Base-by-base conservation (phyloP, 2,113 vertebrate species). In the Engystomops pustulosus region DNA sequence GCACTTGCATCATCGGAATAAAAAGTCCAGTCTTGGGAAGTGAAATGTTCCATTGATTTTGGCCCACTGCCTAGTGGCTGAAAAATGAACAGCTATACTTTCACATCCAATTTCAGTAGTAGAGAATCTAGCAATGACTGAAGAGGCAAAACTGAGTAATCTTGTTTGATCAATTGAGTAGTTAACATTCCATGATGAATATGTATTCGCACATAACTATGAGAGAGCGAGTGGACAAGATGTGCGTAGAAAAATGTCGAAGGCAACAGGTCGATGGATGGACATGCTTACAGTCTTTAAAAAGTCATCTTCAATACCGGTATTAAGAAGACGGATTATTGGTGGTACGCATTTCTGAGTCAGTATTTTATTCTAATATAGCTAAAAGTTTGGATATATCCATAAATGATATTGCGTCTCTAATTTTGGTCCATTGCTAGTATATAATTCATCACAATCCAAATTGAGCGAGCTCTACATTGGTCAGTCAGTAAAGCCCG, bases 21-120 rank as follows among this genome's bases (percentile, higher is more conserved):
- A 77, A 38, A 77, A 38, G 49, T 77, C 74, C 74, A 77, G 74
- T 77, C 30, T 58, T 58, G 49, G 10, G 74, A 77, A 77, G 74
- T 77, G 49, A 77, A 58, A 58, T 77, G 49, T 58, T 38, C 20
- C 20, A 77, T 77, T 77, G 74, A 77, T 77, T 77, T 38, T 77
- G 74, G 74, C 74, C 32, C 74, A 15, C 23, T 77, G 74, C 74
- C 74, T 58, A 77, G 74, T 77, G 49, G 74, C 51, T 77, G 34
- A 58, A 77, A 77, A 77, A 77, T 77, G 51, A 77, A 58, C 30
- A 23, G 53, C 74, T 34, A 58, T 34, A 77, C 18, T 77, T 77
- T 77, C 32, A 77, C 20, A 36, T 77, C 51, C 49, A 77, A 58
- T 58, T 38, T 77, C 9, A 36, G 44, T 27, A 44, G 41, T 74